Evolutionary conservation across 1,140 invertebrate species (phyloP).

Genomic region (Pseudachorutes palmiensis): DNA sequence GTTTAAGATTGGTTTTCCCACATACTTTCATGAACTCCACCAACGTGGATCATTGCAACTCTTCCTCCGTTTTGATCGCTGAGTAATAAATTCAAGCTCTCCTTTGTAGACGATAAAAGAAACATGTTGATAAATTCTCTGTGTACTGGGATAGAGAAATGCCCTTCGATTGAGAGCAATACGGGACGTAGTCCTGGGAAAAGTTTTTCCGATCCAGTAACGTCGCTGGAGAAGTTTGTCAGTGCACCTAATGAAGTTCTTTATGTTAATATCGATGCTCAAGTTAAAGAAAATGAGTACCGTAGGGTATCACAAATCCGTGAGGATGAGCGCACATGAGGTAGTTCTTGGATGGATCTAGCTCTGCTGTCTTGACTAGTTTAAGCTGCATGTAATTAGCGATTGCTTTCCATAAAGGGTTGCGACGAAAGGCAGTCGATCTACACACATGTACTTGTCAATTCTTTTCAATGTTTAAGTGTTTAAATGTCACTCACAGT

Average conservation of each 20-base stretch:
- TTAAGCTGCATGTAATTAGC: not conserved
- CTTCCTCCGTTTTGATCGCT: not conserved
- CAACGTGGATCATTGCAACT: not conserved
- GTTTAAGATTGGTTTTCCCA: not conserved
- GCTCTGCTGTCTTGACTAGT: not conserved
- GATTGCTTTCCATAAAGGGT: not conserved
- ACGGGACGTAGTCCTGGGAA: not conserved
- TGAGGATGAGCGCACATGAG: not conserved
- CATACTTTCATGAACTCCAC: not conserved
- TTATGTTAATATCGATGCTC: not conserved
- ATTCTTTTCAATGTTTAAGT: no score
- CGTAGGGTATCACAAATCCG: not conserved
- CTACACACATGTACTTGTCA: no score
- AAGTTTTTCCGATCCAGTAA: not conserved
- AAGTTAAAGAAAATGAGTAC: not conserved
- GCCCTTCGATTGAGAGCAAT: not conserved
- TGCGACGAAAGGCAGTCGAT: not conserved
- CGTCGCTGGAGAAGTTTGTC: not conserved
- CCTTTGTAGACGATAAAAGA: not conserved
- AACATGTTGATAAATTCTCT: not conserved
- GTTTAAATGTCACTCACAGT: no score
- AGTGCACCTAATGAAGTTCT: no score
- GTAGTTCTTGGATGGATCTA: not conserved
- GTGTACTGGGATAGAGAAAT: not conserved
- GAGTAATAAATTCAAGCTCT: not conserved